Conservation (phyloP, 2,113 vertebrate species). For the Anarrhichthys ocellatus region DNA sequence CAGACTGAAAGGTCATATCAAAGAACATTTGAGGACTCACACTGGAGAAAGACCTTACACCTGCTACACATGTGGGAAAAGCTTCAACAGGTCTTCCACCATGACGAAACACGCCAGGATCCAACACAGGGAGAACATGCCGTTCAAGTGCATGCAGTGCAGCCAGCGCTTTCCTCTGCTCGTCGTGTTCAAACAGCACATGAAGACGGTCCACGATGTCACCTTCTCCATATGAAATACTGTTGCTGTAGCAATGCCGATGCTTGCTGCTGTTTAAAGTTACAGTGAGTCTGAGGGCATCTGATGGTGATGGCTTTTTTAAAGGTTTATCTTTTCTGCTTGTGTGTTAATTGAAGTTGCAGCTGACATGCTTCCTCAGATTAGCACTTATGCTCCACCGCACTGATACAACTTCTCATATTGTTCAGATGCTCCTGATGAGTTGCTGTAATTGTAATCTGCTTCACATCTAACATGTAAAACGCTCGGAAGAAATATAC, state of each 20-base stretch:
- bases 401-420: not conserved
- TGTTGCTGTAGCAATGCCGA: not conserved
- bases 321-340: not conserved
- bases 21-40: conserved; percentile 25
- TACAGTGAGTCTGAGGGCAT: not conserved
- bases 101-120: conserved; percentile 5
- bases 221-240: not conserved
- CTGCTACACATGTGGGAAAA: conserved; percentile 24
- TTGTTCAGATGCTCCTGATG: not conserved
- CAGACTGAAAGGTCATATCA: not conserved
- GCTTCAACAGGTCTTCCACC: conserved; percentile 7
- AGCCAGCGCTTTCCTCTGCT: not conserved
- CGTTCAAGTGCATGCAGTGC: conserved; percentile 19
- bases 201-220: not conserved
- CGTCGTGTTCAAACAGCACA: conserved; percentile 10
- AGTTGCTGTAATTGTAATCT: not conserved
- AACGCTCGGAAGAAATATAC: not conserved
- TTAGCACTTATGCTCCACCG: not conserved
- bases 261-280: not conserved
- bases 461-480: not conserved
- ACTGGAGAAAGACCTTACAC: conserved; percentile 18
- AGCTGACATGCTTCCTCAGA: not conserved
- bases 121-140: conserved; percentile 14
- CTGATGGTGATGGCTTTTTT: not conserved
- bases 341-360: not conserved